phyloP scores from a whole-genome alignment of 2,888 invertebrate genomes.

The Campopleginae sp. region DNA sequence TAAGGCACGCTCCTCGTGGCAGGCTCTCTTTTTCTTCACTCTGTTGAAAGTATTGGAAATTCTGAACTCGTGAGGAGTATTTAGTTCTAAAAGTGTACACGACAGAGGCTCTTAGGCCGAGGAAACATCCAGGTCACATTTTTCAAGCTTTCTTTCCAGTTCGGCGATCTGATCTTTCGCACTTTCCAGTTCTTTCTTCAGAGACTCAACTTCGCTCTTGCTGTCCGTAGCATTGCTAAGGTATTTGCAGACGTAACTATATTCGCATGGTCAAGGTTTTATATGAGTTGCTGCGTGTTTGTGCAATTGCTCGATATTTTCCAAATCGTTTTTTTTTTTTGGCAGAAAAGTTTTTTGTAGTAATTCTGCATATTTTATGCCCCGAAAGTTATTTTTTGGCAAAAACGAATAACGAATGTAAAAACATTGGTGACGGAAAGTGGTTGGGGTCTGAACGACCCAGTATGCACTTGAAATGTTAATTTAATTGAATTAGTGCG shows the following conservation, averaged over 20 bases:
- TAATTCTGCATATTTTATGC: too few species aligned
- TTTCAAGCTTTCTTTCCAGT: slow-evolving; percentile 87
- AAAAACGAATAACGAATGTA: too few species aligned
- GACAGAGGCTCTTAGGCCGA: slow-evolving; percentile 37
- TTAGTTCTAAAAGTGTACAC: slow-evolving; percentile 32
- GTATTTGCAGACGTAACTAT: slow-evolving; percentile 85
- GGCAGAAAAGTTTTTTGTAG: too few species aligned
- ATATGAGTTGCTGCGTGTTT: too few species aligned
- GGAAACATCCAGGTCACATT: slow-evolving; percentile 73
- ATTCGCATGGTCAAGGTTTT: neutral
- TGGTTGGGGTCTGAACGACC: too few species aligned
- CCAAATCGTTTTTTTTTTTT: too few species aligned
- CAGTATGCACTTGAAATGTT: too few species aligned
- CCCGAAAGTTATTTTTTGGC: too few species aligned
- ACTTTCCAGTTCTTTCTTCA: slow-evolving; percentile 86
- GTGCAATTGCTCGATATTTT: too few species aligned
- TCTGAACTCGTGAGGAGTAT: slow-evolving; percentile 60
- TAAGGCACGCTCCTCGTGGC: slow-evolving; percentile 55
- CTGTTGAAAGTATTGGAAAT: slow-evolving; percentile 12
- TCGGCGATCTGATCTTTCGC: slow-evolving; percentile 87
- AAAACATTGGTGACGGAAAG: too few species aligned
- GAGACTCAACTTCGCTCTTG: slow-evolving; percentile 84
- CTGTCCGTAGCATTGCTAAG: slow-evolving; percentile 84
- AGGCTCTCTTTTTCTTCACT: slow-evolving; percentile 29
- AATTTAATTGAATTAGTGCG: too few species aligned